A percentile compares a stretch with the other conserved stretches of the same genome.
These are phyloP conservation scores for Aphis craccivora DNA, from an alignment of 1,140 invertebrate species.

Conservation along the genomic window DNA sequence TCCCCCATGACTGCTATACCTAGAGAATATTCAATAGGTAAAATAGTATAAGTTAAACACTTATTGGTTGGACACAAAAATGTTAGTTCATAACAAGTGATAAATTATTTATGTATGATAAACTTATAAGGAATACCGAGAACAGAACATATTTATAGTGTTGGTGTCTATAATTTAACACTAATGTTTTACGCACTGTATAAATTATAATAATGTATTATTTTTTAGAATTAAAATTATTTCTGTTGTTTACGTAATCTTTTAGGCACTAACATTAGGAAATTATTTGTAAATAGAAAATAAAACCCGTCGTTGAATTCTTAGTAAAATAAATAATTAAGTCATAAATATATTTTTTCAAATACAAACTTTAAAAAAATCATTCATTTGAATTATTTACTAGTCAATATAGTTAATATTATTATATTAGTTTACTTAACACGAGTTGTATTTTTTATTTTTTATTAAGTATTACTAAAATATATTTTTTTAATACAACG, in stretches of 20 bases:
- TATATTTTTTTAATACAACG: too few relatives aligned
- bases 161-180: neutral
- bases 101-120: neutral
- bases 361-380: neutral
- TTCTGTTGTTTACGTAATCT: neutral
- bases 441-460: too few relatives aligned
- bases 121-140: neutral
- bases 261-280: neutral
- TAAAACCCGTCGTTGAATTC: neutral
- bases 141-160: neutral
- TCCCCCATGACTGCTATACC: constrained; percentile 51
- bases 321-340: neutral
- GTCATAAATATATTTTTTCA: neutral
- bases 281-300: neutral
- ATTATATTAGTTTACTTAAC: too few relatives aligned
- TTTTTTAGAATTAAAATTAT: neutral
- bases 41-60: neutral
- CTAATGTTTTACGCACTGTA: neutral
- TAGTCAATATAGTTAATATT: neutral
- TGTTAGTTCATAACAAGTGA: neutral
- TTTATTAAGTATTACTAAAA: too few relatives aligned
- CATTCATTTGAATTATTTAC: too few relatives aligned
- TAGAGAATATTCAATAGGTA: neutral
- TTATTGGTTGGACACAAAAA: neutral
- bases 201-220: neutral